These are phyloP conservation scores for Brachypterus glaber DNA, from an alignment of 2,888 invertebrate genomes.

Conservation along the genomic window DNA sequence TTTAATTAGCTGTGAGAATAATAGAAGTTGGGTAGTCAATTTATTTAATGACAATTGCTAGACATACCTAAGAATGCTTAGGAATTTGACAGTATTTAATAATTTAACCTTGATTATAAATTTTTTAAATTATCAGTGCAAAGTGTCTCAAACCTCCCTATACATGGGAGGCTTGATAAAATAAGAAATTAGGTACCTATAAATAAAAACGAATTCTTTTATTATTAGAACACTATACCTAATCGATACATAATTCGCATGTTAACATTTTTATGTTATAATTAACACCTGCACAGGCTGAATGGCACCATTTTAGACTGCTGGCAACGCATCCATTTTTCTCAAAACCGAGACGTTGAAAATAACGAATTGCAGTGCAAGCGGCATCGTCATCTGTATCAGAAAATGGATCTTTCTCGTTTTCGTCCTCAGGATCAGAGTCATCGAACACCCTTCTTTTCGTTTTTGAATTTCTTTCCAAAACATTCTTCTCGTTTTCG, in stretches of 20 bases:
- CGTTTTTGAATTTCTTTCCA: constrained; percentile 11
- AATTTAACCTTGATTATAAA: constrained; percentile 9
- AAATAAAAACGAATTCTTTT: too few relatives aligned
- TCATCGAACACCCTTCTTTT: constrained; percentile 10
- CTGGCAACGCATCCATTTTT: constrained; percentile 12
- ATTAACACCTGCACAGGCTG: too few relatives aligned
- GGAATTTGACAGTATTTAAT: constrained; percentile 9
- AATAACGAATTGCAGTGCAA: constrained; percentile 16
- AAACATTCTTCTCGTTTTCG: constrained; percentile 10
- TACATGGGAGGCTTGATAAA: constrained; percentile 10
- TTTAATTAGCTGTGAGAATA: too few relatives aligned
- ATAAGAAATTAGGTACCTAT: constrained; percentile 5
- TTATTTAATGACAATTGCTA: too few relatives aligned
- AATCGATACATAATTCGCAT: too few relatives aligned
- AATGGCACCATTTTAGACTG: constrained; percentile 12
- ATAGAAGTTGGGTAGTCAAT: too few relatives aligned
- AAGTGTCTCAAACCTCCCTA: constrained; percentile 6
- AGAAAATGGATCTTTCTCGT: constrained; percentile 12
- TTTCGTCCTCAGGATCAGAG: constrained; percentile 11
- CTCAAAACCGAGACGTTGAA: constrained; percentile 11
- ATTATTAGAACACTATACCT: too few relatives aligned
- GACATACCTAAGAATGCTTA: too few relatives aligned
- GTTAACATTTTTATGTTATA: too few relatives aligned
- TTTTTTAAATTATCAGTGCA: constrained; percentile 8
- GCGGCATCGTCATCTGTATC: constrained; percentile 13